Percentiles rank a stretch among this genome's conserved stretches.
Evolutionary conservation across 2,888 invertebrate genomes (phyloP).

Genomic region (Acanthosepion lycidas): DNA sequence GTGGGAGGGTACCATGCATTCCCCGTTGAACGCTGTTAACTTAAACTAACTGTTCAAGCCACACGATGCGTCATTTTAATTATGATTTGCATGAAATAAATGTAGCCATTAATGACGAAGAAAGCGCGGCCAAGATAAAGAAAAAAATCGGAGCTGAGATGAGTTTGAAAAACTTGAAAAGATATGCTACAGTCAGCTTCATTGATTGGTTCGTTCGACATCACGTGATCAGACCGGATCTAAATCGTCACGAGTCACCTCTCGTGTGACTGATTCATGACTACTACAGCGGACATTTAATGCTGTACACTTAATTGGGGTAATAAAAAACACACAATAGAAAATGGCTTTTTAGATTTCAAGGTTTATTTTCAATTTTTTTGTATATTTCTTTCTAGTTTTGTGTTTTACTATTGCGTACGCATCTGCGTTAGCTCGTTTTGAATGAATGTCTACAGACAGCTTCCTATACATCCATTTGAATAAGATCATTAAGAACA

Average conservation of each 20-base stretch:
- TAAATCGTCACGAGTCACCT: constrained; percentile 16
- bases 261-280: not conserved
- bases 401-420: not conserved
- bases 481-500: not conserved
- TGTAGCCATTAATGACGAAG: not conserved
- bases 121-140: not conserved
- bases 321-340: not conserved
- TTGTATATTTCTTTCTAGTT: not conserved
- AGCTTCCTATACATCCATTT: not conserved
- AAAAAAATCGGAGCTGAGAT: not conserved
- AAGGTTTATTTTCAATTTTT: not conserved
- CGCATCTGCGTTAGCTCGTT: not conserved
- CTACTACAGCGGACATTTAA: constrained; percentile 6
- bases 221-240: not conserved
- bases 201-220: not conserved
- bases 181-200: not conserved
- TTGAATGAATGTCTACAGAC: not conserved
- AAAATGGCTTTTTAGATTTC: not conserved
- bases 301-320: not conserved
- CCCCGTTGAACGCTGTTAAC: not conserved
- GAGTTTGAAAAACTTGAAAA: not conserved
- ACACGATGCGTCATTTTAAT: not conserved
- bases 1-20: not conserved
- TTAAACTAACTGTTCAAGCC: not conserved
- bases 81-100: constrained; percentile 5